Percentiles rank a stretch among this genome's conserved stretches.
phyloP scores from a whole-genome alignment of 2,888 invertebrate genomes.

The Cephus runcator region DNA sequence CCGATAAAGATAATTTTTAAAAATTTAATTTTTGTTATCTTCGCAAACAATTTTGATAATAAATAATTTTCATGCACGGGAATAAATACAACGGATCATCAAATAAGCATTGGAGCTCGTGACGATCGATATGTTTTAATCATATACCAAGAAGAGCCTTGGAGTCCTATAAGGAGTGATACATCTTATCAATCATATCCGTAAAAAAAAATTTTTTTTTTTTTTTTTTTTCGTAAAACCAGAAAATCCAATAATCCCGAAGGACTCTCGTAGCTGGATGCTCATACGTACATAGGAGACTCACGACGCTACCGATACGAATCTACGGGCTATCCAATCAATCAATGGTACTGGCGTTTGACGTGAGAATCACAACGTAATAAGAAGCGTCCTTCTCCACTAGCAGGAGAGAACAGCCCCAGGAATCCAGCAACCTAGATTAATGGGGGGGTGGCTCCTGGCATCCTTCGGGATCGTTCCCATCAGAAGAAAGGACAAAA shows the following conservation, averaged over 20 bases:
- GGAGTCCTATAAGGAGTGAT: no score
- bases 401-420: not conserved
- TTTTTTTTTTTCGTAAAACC: conserved; percentile 18
- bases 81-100: no score
- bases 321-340: conserved; percentile 25
- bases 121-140: no score
- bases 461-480: not conserved
- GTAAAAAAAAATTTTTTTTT: not conserved
- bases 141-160: no score
- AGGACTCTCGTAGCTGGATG: conserved; percentile 20
- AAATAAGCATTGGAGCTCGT: no score
- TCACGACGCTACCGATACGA: not conserved
- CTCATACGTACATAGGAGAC: conserved; percentile 18
- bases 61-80: no score
- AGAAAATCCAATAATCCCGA: conserved; percentile 31
- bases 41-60: no score
- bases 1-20: not conserved
- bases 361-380: conserved; percentile 27
- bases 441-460: not conserved
- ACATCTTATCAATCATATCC: not conserved
- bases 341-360: conserved; percentile 22
- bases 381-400: conserved; percentile 1
- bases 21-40: not conserved
- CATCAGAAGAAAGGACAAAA: not conserved
- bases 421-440: not conserved